phyloP scores from a whole-genome alignment of 2,888 invertebrate genomes.

The Dolichopus griseipennis region DNA sequence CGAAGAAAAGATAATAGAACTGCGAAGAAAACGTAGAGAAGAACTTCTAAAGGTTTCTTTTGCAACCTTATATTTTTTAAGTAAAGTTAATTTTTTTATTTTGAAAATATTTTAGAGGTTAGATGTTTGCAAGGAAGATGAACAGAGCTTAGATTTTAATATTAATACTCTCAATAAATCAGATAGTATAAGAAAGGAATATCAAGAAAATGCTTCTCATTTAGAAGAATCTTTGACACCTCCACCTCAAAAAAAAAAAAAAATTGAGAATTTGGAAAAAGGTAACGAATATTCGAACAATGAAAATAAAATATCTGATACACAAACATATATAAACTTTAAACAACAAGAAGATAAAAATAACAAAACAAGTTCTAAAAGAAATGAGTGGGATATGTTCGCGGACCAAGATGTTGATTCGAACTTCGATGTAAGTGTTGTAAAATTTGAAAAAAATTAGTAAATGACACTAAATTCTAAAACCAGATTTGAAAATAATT shows the following conservation, averaged over 20 bases:
- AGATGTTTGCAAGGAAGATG: slow-evolving; percentile 24
- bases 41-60: slow-evolving; percentile 69
- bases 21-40: slow-evolving; percentile 76
- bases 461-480: background rate
- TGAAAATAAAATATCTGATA: background rate
- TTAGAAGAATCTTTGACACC: slow-evolving; percentile 19
- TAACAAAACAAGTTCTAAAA: slow-evolving; percentile 17
- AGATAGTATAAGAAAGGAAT: too few species aligned
- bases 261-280: background rate
- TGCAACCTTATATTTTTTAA: background rate
- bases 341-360: slow-evolving; percentile 20
- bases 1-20: slow-evolving; percentile 87
- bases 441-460: slow-evolving; percentile 15
- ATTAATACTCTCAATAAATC: slow-evolving; percentile 13
- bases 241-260: slow-evolving; percentile 16
- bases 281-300: background rate
- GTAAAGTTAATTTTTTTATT: slow-evolving; percentile 10
- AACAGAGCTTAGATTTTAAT: slow-evolving; percentile 27
- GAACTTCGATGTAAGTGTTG: slow-evolving; percentile 57
- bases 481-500: background rate
- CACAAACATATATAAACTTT: slow-evolving; percentile 7
- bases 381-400: slow-evolving; percentile 81
- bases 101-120: slow-evolving; percentile 27
- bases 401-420: slow-evolving; percentile 79
- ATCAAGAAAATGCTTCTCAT: slow-evolving; percentile 16